Conservation (phyloP, 2,797 vertebrate genomes). For the Dryobates pubescens region DNA sequence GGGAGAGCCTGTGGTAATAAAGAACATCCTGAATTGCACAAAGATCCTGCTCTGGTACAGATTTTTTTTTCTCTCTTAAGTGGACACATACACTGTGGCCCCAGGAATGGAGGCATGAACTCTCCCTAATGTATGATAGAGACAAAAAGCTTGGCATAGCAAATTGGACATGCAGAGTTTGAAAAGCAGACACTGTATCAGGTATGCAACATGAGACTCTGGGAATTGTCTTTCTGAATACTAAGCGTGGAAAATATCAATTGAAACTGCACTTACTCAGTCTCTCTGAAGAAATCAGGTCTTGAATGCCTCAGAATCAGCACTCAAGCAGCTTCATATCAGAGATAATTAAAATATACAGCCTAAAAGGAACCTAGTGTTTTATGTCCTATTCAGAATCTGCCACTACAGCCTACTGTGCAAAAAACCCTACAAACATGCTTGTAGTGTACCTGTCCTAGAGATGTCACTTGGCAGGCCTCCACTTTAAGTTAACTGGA, state of each 20-base stretch:
- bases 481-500: background rate
- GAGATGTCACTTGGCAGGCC: background rate
- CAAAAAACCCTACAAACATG: background rate
- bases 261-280: background rate
- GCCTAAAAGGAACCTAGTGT: background rate
- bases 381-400: background rate
- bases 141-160: background rate
- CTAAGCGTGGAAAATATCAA: constrained; percentile 28
- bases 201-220: constrained; percentile 7
- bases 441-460: background rate
- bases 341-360: background rate
- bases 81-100: background rate
- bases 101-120: background rate
- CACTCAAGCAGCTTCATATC: background rate
- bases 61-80: background rate
- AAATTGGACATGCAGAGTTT: background rate
- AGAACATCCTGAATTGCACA: background rate
- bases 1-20: constrained; percentile 18
- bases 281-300: constrained; percentile 22
- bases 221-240: constrained; percentile 40
- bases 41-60: background rate
- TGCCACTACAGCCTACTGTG: background rate
- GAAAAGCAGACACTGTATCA: background rate
- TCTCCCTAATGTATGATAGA: background rate
- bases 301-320: background rate